These are phyloP conservation scores for Dasyprocta punctata DNA, from an alignment of 2,113 vertebrate genomes.

Conservation along the genomic window DNA sequence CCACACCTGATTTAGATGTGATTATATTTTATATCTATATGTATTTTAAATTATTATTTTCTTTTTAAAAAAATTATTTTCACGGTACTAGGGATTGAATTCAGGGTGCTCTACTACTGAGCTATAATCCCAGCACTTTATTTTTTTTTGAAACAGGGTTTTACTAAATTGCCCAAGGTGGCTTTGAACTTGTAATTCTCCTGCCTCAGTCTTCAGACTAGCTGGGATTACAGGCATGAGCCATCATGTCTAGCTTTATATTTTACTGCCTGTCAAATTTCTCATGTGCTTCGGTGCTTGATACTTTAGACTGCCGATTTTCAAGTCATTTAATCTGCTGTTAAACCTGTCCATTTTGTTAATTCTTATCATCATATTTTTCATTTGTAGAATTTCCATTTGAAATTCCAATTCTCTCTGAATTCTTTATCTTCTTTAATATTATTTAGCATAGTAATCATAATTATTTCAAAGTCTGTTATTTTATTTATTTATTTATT, in stretches of 20 bases:
- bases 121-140: background rate
- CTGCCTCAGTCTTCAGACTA: background rate
- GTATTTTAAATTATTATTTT: background rate
- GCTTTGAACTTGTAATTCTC: background rate
- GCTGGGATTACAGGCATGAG: background rate
- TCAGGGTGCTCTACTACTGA: background rate
- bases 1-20: background rate
- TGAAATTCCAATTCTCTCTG: background rate
- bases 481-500: no score
- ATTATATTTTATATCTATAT: background rate
- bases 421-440: background rate
- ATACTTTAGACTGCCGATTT: background rate
- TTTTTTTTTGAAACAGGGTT: background rate
- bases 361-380: background rate
- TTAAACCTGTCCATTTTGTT: background rate
- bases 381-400: constrained; percentile 45
- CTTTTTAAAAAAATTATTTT: no score
- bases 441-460: background rate
- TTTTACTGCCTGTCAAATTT: background rate
- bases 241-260: background rate
- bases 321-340: background rate
- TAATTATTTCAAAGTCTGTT: background rate
- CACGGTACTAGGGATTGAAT: background rate
- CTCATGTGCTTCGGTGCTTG: background rate
- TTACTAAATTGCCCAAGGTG: background rate